Evolutionary conservation across 2,888 invertebrate species (phyloP).

Genomic region (Megamerina dolium): DNA sequence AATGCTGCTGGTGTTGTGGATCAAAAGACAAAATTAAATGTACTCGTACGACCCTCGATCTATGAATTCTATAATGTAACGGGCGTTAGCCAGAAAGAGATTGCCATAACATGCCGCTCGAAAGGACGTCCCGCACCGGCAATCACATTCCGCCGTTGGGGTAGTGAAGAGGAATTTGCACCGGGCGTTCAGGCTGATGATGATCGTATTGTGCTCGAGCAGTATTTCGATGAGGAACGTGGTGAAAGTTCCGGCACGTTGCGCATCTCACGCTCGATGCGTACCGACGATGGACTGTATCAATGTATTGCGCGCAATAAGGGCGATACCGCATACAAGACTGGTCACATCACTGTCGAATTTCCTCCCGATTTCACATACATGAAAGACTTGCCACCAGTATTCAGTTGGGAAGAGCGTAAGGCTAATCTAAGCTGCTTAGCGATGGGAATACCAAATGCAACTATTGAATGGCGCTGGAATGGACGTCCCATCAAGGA

Average conservation of each 20-base stretch:
- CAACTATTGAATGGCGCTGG: slow-evolving; percentile 80
- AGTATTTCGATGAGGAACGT: slow-evolving; percentile 52
- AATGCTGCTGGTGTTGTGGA: slow-evolving; percentile 72
- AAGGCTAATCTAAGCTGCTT: slow-evolving; percentile 81
- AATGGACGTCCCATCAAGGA: slow-evolving; percentile 55
- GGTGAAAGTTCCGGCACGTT: slow-evolving; percentile 62
- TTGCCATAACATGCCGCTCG: slow-evolving; percentile 68
- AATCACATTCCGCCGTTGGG: slow-evolving; percentile 74
- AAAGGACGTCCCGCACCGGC: slow-evolving; percentile 74
- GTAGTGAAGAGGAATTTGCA: slow-evolving; percentile 58
- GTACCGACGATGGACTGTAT: slow-evolving; percentile 81
- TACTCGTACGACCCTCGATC: slow-evolving; percentile 73
- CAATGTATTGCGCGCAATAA: slow-evolving; percentile 78
- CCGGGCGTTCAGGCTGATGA: slow-evolving; percentile 61
- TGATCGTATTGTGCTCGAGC: slow-evolving; percentile 61
- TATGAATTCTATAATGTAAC: slow-evolving; percentile 71
- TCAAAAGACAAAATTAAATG: slow-evolving; percentile 62
- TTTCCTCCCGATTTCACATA: slow-evolving; percentile 75
- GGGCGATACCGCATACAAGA: slow-evolving; percentile 68
- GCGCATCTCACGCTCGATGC: slow-evolving; percentile 59
- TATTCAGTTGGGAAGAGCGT: slow-evolving; percentile 77
- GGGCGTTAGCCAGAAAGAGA: slow-evolving; percentile 57
- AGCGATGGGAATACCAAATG: slow-evolving; percentile 85
- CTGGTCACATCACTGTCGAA: slow-evolving; percentile 77
- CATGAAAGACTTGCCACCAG: slow-evolving; percentile 62